Evolutionary conservation across 2,888 invertebrate species (phyloP).

Genomic region (Dromius quadrimaculatus): DNA sequence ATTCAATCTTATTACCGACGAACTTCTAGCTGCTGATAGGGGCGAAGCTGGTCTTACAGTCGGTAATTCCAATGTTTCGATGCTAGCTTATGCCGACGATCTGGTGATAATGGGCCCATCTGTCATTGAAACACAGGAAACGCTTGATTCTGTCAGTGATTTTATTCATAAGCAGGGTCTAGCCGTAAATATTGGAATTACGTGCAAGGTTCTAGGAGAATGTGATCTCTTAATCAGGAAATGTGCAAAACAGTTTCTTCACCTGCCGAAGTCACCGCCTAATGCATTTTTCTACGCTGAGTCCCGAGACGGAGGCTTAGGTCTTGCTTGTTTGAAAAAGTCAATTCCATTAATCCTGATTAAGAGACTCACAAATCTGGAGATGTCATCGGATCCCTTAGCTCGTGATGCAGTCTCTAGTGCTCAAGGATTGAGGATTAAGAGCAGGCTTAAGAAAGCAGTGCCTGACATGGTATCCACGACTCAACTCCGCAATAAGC

Average conservation of each 20-base stretch:
- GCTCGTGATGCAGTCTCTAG: neutral
- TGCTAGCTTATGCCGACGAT: constrained; percentile 18
- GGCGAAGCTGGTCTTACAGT: neutral
- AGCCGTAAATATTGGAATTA: neutral
- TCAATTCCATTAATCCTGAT: neutral
- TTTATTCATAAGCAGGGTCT: neutral
- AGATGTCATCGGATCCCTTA: neutral
- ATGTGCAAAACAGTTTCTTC: constrained; percentile 50
- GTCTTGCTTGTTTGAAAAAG: neutral
- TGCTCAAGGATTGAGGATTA: neutral
- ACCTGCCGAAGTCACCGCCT: neutral
- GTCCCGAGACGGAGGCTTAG: neutral
- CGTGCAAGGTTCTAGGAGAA: neutral
- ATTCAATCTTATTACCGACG: constrained; percentile 22
- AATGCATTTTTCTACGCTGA: neutral
- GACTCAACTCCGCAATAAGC: neutral
- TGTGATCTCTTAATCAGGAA: neutral
- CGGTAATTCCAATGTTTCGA: neutral
- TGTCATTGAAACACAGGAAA: neutral
- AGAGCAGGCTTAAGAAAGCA: neutral
- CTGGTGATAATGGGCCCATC: neutral
- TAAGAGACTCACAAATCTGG: neutral
- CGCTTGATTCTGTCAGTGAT: neutral
- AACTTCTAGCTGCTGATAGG: neutral
- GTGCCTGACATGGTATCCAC: constrained; percentile 46